Conservation (phyloP, 2,113 vertebrate genomes). For the Thermophis baileyi region DNA sequence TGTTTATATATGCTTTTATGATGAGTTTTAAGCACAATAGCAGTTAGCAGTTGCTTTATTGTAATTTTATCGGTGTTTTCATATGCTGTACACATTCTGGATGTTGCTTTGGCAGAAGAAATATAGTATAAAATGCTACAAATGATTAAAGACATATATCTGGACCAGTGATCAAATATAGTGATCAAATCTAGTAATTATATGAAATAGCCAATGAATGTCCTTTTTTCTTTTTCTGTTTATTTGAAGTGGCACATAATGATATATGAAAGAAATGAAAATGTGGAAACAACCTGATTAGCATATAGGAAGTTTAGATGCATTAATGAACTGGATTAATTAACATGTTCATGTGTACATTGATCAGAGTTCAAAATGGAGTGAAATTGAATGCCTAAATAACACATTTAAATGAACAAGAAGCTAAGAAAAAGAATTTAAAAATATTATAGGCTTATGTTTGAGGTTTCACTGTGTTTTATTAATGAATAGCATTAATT, state of each 20-base stretch:
- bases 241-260: not conserved
- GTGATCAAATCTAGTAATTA: not conserved
- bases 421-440: slow-evolving; percentile 8
- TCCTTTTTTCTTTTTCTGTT: not conserved
- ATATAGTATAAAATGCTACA: not conserved
- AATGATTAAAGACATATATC: not conserved
- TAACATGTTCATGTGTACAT: not conserved
- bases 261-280: not conserved
- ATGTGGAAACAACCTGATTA: not conserved
- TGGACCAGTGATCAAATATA: not conserved
- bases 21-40: not conserved
- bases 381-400: not conserved
- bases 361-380: not conserved
- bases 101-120: not conserved
- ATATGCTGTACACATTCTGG: not conserved
- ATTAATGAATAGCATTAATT: slow-evolving; percentile 15
- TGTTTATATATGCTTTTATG: not conserved
- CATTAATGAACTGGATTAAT: not conserved
- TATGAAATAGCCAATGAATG: not conserved
- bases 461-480: slow-evolving; percentile 5
- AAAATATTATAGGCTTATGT: not conserved
- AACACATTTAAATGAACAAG: not conserved
- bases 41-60: not conserved
- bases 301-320: not conserved
- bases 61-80: not conserved